Evolutionary conservation across 2,888 invertebrate genomes (phyloP), one percentile per base, ranked within the genome.

Genomic region (Andrena dorsata): DNA sequence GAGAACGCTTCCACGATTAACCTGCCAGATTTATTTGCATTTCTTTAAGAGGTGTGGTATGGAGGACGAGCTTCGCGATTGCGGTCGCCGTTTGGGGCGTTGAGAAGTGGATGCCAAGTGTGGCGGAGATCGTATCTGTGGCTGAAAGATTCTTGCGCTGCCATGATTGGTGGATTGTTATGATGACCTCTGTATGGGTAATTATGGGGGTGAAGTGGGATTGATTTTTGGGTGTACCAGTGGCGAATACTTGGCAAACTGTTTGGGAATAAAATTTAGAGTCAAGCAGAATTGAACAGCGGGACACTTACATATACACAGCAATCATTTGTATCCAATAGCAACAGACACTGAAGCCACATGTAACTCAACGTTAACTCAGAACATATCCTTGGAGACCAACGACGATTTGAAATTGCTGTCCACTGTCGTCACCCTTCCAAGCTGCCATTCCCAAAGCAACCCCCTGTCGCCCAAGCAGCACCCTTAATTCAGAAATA

Each of bases 1-100:
- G 66, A 72, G 69, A 30, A 6, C 13, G 20, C 63, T 41, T 41
- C 30, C 16, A 26, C 71, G 71, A 82, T 82, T 80, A 82, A 68
- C 63, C 26, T 16, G 16, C 30, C 10, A 58, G 51, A 76, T 76
- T 65, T 70, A 81, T 73, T 79, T 23, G 49, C 51, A 35, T 58
- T 65, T 30, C 58, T 58, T 53, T 16, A 47, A 30, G 16, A 61
- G 32, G 49, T 8, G 20, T 26, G 47, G 10, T 28, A 61, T n/a
- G 32, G 7, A 28, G n/a, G n/a, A 30, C 20, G 7, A 30, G 60
- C 28, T 60, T 1, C 60, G 30, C 60, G 26, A 61, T 68, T 23
- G 53, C 28, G 7, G n/a, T 49, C 28, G 13, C 60, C 2, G 49
- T 32, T 49, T 23, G 20, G 51, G 4, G 7, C 16, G 35, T 5